These are phyloP conservation scores for Cotesia vestalis DNA, from an alignment of 1,140 invertebrate species.

Conservation along the genomic window DNA sequence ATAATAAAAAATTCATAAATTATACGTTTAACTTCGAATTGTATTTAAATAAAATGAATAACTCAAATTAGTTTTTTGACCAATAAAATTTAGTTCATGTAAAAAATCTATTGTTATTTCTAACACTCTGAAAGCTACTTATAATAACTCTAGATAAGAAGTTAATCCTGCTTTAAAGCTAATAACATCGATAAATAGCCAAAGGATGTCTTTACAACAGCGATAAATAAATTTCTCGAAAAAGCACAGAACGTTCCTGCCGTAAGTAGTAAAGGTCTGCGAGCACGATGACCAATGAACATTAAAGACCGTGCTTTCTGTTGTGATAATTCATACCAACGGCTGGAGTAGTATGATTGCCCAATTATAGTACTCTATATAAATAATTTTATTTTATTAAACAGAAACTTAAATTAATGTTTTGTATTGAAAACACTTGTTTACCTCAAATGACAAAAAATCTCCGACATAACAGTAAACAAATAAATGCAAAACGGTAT, in stretches of 20 bases:
- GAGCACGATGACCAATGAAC: slow-evolving; percentile 47
- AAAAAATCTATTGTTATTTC: no score
- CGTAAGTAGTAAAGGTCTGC: slow-evolving; percentile 47
- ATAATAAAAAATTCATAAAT: no score
- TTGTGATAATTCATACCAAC: slow-evolving; percentile 48
- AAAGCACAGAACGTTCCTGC: slow-evolving; percentile 50
- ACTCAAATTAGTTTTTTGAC: no score
- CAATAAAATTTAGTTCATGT: no score
- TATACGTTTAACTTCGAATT: no score
- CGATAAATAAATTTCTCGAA: slow-evolving; percentile 43
- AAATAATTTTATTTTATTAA: not conserved
- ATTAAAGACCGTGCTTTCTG: slow-evolving; percentile 41
- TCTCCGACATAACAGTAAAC: slow-evolving; percentile 38
- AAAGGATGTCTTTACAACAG: slow-evolving; percentile 45
- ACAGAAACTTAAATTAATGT: slow-evolving; percentile 17
- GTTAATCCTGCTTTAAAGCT: no score
- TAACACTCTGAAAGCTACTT: not conserved
- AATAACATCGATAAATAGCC: slow-evolving; percentile 44
- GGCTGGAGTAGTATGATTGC: slow-evolving; percentile 46
- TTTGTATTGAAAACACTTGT: slow-evolving; percentile 31
- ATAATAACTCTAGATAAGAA: slow-evolving; percentile 26
- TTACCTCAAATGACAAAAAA: slow-evolving; percentile 32
- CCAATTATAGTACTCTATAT: slow-evolving; percentile 47
- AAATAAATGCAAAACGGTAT: slow-evolving; percentile 36
- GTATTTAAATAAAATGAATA: no score